Percentiles rank a stretch among this genome's conserved stretches.
Conservation (phyloP, 2,113 vertebrate genomes). For the Polypterus bichir region DNA sequence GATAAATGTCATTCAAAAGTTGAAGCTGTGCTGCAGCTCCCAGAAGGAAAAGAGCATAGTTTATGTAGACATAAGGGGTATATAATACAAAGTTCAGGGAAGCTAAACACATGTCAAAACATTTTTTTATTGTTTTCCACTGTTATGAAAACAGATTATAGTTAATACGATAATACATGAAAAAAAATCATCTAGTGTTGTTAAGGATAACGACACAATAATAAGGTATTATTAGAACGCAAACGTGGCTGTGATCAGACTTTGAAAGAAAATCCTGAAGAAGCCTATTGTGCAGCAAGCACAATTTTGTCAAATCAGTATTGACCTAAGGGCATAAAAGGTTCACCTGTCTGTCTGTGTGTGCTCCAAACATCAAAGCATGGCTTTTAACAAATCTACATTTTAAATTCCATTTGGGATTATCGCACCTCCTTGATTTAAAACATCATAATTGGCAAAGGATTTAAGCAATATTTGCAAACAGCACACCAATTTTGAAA, state of each 20-base stretch:
- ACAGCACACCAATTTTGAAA: background rate
- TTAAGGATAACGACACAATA: background rate
- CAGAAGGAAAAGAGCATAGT: background rate
- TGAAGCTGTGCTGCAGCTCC: no score
- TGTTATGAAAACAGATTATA: no score
- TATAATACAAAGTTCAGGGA: background rate
- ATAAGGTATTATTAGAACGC: background rate
- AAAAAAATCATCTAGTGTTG: background rate
- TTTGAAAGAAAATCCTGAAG: background rate
- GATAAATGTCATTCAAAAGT: no score
- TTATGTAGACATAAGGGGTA: background rate
- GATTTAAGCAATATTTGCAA: background rate
- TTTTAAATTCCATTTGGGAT: conserved; percentile 9
- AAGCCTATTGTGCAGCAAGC: background rate
- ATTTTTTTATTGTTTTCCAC: background rate
- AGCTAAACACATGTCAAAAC: background rate
- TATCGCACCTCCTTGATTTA: conserved; percentile 7
- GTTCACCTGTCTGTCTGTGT: conserved; percentile 12
- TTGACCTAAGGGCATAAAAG: conserved; percentile 1
- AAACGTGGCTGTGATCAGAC: background rate
- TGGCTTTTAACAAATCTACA: conserved; percentile 8
- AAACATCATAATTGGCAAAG: conserved; percentile 1
- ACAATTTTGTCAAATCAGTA: conserved; percentile 7
- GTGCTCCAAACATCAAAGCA: conserved; percentile 15
- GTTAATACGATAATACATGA: no score